Percentiles rank a stretch among this genome's conserved stretches.
Conservation (phyloP, 2,113 vertebrate genomes). For the Bombycilla garrulus region DNA sequence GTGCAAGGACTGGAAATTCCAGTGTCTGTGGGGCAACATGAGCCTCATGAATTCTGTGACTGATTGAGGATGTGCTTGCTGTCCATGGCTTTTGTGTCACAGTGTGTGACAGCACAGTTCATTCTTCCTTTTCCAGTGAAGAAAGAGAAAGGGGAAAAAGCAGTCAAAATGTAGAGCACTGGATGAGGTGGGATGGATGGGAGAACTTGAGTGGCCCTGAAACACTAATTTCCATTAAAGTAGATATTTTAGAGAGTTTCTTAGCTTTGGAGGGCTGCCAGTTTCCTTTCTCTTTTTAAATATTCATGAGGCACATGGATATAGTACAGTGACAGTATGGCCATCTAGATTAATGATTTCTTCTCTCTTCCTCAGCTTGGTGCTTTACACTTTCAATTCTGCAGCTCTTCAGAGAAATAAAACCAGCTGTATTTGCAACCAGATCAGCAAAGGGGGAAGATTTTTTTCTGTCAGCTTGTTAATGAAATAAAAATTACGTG, state of each 20-base stretch:
- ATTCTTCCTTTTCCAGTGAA: background rate
- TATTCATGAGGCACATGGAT: constrained; percentile 6
- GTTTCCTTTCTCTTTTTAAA: constrained; percentile 23
- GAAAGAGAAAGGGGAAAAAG: background rate
- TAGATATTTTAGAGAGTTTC: background rate
- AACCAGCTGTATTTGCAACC: background rate
- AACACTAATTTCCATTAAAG: constrained; percentile 13
- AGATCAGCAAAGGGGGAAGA: background rate
- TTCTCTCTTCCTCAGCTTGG: background rate
- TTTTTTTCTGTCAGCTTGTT: background rate
- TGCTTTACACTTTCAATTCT: constrained; percentile 8
- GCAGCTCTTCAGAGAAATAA: background rate
- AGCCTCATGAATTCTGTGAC: constrained; percentile 24
- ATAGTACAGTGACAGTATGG: background rate
- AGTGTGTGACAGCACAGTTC: background rate
- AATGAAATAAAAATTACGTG: constrained; percentile 1
- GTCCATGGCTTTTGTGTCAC: background rate
- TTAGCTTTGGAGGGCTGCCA: constrained; percentile 34
- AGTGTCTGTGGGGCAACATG: background rate
- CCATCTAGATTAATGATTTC: constrained; percentile 12
- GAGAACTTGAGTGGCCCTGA: background rate
- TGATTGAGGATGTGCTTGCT: background rate
- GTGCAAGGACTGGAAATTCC: constrained; percentile 22
- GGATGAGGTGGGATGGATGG: background rate
- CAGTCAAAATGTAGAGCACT: background rate